Percentiles rank a stretch among this genome's conserved stretches.
Evolutionary conservation across 2,888 invertebrate genomes (phyloP).

Genomic region (Drosophila neonasuta): DNA sequence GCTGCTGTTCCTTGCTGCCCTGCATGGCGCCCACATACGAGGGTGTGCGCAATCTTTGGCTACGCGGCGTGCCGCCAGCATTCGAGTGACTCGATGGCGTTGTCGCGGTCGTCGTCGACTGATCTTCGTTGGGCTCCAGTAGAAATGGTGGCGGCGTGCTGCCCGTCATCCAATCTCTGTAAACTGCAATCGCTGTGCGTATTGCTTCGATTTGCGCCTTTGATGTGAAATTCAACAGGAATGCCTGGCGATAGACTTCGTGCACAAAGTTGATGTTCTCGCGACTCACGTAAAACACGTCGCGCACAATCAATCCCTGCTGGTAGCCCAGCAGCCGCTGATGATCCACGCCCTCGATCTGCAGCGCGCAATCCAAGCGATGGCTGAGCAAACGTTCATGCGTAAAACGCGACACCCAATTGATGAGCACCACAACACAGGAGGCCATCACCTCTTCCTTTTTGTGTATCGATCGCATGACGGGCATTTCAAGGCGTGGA

Average conservation of each 20-base stretch:
- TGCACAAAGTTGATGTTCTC: conserved; percentile 97
- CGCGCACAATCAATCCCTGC: conserved; percentile 87
- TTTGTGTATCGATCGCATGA: conserved; percentile 85
- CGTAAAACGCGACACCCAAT: conserved; percentile 93
- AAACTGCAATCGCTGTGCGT: conserved; percentile 93
- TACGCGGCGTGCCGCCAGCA: conserved; percentile 83
- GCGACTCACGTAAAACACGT: conserved; percentile 92
- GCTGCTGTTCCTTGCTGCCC: conserved; percentile 88
- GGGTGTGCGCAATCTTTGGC: conserved; percentile 88
- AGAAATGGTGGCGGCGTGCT: conserved; percentile 91
- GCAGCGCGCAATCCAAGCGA: conserved; percentile 78
- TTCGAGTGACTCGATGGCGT: conserved; percentile 36
- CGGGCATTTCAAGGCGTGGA: conserved; percentile 91
- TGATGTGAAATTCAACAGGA: conserved; percentile 90
- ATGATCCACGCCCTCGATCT: conserved; percentile 80
- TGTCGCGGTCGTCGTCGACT: conserved; percentile 17
- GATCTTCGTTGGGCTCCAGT: conserved; percentile 85
- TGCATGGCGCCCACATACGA: conserved; percentile 88
- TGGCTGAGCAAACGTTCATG: conserved; percentile 85
- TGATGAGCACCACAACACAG: conserved; percentile 93
- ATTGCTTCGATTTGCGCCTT: conserved; percentile 92
- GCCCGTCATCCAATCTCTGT: conserved; percentile 97
- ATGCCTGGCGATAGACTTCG: conserved; percentile 96
- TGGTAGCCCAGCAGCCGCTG: conserved; percentile 78
- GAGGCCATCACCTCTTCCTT: conserved; percentile 86